A percentile compares a stretch with the other conserved stretches of the same genome.
phyloP scores from a whole-genome alignment of 2,888 invertebrate species.

The Aphidius colemani region DNA sequence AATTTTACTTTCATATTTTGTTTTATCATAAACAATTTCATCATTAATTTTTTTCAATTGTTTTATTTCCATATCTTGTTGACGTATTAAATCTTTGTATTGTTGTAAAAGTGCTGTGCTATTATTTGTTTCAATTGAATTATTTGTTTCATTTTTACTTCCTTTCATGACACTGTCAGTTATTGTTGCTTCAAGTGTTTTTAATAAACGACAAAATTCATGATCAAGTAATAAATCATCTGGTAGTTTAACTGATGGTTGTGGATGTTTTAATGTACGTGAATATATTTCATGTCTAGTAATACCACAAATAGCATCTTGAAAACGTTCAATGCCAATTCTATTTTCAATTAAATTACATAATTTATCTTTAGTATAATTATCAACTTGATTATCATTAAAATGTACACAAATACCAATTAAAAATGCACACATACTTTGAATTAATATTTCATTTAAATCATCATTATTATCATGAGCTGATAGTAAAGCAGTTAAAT shows the following conservation, averaged over 20 bases:
- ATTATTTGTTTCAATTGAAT: slow-evolving; percentile 42
- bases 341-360: slow-evolving; percentile 85
- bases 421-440: slow-evolving; percentile 88
- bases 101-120: slow-evolving; percentile 66
- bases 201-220: slow-evolving; percentile 92
- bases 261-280: slow-evolving; percentile 91
- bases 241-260: slow-evolving; percentile 76
- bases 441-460: slow-evolving; percentile 85
- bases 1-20: slow-evolving; percentile 56
- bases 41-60: slow-evolving; percentile 55
- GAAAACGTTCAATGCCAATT: slow-evolving; percentile 87
- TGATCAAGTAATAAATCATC: slow-evolving; percentile 88
- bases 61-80: slow-evolving; percentile 78
- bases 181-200: slow-evolving; percentile 71
- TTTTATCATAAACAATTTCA: slow-evolving; percentile 46
- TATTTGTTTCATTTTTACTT: slow-evolving; percentile 41
- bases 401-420: slow-evolving; percentile 90
- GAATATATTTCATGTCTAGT: slow-evolving; percentile 90
- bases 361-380: slow-evolving; percentile 75
- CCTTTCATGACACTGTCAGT: slow-evolving; percentile 62
- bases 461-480: slow-evolving; percentile 84
- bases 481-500: slow-evolving; percentile 70
- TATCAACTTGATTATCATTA: slow-evolving; percentile 80
- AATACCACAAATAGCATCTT: slow-evolving; percentile 83
- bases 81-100: slow-evolving; percentile 89